phyloP scores from a whole-genome alignment of 1,140 invertebrate genomes.

The Lethrus apterus region DNA sequence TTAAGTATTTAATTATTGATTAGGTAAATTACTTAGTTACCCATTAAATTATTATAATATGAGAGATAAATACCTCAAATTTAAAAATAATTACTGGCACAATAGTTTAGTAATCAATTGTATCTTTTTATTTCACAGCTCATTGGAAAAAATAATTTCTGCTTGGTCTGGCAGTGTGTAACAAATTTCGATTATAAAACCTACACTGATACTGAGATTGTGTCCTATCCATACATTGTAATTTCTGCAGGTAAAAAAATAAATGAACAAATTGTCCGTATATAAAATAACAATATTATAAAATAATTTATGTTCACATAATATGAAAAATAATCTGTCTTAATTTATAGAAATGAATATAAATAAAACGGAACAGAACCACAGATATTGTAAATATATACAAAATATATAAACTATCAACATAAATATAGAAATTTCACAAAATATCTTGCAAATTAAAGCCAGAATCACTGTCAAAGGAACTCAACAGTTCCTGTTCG shows the following conservation, averaged over 20 bases:
- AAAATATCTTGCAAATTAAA: constrained; percentile 45
- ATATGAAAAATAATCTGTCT: constrained; percentile 6
- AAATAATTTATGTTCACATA: constrained; percentile 4
- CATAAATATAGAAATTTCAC: constrained; percentile 10
- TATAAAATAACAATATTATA: not conserved
- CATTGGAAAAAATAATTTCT: not conserved
- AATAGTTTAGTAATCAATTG: constrained; percentile 4
- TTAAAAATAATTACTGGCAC: constrained; percentile 7
- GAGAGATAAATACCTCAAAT: not conserved
- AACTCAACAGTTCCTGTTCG: constrained; percentile 70
- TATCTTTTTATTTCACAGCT: constrained; percentile 10
- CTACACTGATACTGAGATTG: not conserved
- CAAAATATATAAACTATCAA: constrained; percentile 14
- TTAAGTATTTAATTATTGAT: constrained; percentile 7
- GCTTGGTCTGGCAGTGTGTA: constrained; percentile 9
- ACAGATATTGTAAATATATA: constrained; percentile 7
- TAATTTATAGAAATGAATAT: constrained; percentile 1
- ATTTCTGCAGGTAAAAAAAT: too few relatives aligned
- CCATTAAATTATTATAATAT: not conserved
- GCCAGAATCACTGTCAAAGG: constrained; percentile 49
- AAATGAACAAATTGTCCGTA: too few relatives aligned
- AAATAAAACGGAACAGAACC: constrained; percentile 1
- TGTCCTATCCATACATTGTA: too few relatives aligned
- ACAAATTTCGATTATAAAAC: constrained; percentile 6
- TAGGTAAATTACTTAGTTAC: not conserved